These are phyloP conservation scores for Delia radicum DNA, from an alignment of 1,140 invertebrate genomes.

Conservation along the genomic window DNA sequence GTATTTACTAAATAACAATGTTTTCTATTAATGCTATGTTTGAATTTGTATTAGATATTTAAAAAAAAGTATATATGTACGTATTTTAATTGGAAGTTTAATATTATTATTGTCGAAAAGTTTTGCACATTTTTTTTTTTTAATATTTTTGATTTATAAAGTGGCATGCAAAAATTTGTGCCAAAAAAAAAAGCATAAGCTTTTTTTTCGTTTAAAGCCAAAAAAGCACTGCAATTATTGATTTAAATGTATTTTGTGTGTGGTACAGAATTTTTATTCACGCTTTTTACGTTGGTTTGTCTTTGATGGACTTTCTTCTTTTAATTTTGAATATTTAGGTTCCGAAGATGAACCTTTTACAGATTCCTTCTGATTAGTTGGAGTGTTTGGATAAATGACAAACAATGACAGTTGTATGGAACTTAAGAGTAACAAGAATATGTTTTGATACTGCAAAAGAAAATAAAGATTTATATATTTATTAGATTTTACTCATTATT, in stretches of 20 bases:
- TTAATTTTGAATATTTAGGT: slow-evolving; percentile 15
- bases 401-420: slow-evolving; percentile 66
- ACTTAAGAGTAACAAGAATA: slow-evolving; percentile 63
- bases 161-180: neutral
- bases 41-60: neutral
- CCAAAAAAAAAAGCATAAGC: neutral
- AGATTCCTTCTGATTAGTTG: slow-evolving; percentile 55
- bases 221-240: neutral
- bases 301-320: slow-evolving; percentile 9
- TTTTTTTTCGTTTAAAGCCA: neutral
- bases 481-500: neutral
- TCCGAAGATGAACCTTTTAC: neutral
- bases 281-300: neutral
- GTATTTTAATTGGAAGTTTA: slow-evolving; percentile 45
- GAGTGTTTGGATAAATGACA: slow-evolving; percentile 62
- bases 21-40: neutral
- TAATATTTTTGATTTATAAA: slow-evolving; percentile 11
- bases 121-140: neutral
- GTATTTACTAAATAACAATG: neutral
- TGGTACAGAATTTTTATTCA: neutral
- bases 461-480: neutral
- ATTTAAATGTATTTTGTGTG: neutral
- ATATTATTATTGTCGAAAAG: slow-evolving; percentile 54
- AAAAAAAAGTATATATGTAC: neutral
- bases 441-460: slow-evolving; percentile 68